Conservation (phyloP, 2,113 vertebrate genomes). For the Pseudorhombus dupliciocellatus region DNA sequence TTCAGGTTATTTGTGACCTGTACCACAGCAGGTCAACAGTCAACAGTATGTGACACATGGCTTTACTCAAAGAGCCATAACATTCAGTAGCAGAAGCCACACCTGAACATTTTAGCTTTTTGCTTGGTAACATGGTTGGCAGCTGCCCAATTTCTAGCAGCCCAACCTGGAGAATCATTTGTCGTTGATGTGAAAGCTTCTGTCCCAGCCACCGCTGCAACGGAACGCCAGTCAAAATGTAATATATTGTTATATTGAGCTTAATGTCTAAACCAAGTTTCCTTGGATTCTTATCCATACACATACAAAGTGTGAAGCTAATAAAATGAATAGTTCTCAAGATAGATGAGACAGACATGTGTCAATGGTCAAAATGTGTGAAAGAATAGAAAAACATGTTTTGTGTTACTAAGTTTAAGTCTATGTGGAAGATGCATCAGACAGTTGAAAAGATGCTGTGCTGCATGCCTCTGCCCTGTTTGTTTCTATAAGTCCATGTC, state of each 20-base stretch:
- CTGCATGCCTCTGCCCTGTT: constrained; percentile 24
- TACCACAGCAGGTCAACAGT: too few species aligned
- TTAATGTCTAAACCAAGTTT: not conserved
- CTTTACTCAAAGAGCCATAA: too few species aligned
- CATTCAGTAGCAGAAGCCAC: too few species aligned
- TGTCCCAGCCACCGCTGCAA: not conserved
- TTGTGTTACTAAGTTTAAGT: not conserved
- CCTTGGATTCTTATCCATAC: not conserved
- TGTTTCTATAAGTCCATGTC: constrained; percentile 45
- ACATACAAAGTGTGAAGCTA: not conserved
- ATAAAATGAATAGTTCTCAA: not conserved
- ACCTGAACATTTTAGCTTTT: too few species aligned
- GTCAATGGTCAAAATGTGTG: not conserved
- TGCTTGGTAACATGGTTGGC: too few species aligned
- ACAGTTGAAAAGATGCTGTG: constrained; percentile 16
- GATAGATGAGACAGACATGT: not conserved
- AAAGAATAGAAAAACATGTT: not conserved
- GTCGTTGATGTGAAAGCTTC: too few species aligned
- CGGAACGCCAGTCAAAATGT: too few species aligned
- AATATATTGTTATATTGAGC: not conserved
- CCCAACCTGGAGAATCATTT: too few species aligned
- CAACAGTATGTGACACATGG: too few species aligned
- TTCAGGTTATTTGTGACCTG: too few species aligned
- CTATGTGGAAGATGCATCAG: constrained; percentile 7
- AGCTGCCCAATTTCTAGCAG: too few species aligned